phyloP scores from a whole-genome alignment of 2,888 invertebrate species.

The Metellina segmentata region DNA sequence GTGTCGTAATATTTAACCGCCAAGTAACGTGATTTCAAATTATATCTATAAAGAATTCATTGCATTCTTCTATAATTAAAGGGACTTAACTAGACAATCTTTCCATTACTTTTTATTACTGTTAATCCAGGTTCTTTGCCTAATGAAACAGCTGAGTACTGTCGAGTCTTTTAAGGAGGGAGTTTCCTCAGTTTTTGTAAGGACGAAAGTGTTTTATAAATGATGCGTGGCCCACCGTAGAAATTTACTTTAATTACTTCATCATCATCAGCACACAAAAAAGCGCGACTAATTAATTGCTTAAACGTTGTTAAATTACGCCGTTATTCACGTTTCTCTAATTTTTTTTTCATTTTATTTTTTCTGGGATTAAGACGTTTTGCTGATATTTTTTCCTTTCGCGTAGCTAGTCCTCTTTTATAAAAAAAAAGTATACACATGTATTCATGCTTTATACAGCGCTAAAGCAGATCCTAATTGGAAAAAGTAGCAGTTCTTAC shows the following conservation, averaged over 20 bases:
- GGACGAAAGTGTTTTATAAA: neutral
- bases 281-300: conserved; percentile 23
- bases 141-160: neutral
- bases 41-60: neutral
- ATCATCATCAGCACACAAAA: neutral
- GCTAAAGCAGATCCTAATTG: neutral
- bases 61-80: neutral
- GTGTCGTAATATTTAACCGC: no score
- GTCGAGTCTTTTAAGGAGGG: neutral
- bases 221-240: neutral
- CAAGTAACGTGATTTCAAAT: neutral
- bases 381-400: neutral
- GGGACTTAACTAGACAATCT: neutral
- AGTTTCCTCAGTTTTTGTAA: neutral
- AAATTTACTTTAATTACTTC: conserved; percentile 49
- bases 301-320: conserved; percentile 15
- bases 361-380: neutral
- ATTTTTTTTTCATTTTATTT: neutral
- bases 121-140: neutral
- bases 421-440: neutral
- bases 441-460: neutral
- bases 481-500: neutral
- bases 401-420: neutral
- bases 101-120: neutral
- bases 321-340: conserved; percentile 4